phyloP scores from a whole-genome alignment of 2,797 vertebrate species.

The Channa striata region DNA sequence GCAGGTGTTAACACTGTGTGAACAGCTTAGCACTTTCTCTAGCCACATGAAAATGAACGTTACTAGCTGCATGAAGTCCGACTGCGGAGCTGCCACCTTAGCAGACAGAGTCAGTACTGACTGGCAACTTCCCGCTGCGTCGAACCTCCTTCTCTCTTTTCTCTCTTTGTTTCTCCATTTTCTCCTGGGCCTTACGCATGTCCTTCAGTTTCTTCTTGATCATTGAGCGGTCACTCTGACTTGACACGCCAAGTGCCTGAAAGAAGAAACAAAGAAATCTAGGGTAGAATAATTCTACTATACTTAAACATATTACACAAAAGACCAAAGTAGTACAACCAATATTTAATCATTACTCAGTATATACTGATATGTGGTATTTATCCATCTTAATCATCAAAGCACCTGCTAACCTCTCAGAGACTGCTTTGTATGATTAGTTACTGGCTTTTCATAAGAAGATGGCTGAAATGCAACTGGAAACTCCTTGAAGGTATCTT shows the following conservation, averaged over 20 bases:
- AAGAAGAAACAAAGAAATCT: not conserved
- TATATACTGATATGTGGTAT: too few relatives aligned
- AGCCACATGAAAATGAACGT: constrained; percentile 16
- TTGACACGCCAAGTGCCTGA: constrained; percentile 88
- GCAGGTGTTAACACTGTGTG: constrained; percentile 19
- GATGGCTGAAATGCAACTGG: too few relatives aligned
- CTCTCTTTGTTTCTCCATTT: constrained; percentile 91
- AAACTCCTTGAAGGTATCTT: too few relatives aligned
- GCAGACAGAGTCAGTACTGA: constrained; percentile 88
- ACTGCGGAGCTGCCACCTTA: constrained; percentile 67
- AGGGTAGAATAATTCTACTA: not conserved
- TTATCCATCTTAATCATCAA: too few relatives aligned
- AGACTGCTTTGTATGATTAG: too few relatives aligned
- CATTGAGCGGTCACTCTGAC: constrained; percentile 90
- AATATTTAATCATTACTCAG: too few relatives aligned
- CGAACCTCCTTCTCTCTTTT: constrained; percentile 89
- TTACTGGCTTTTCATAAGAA: too few relatives aligned
- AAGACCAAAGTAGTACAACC: not conserved
- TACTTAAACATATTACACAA: not conserved
- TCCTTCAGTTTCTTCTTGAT: constrained; percentile 95
- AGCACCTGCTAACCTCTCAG: too few relatives aligned
- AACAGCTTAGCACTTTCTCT: constrained; percentile 30
- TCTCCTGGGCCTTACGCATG: constrained; percentile 92
- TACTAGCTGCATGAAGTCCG: constrained; percentile 20
- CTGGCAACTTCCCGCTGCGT: constrained; percentile 84